phyloP scores from a whole-genome alignment of 2,797 vertebrate species.

The Epinephelus malabaricus region DNA sequence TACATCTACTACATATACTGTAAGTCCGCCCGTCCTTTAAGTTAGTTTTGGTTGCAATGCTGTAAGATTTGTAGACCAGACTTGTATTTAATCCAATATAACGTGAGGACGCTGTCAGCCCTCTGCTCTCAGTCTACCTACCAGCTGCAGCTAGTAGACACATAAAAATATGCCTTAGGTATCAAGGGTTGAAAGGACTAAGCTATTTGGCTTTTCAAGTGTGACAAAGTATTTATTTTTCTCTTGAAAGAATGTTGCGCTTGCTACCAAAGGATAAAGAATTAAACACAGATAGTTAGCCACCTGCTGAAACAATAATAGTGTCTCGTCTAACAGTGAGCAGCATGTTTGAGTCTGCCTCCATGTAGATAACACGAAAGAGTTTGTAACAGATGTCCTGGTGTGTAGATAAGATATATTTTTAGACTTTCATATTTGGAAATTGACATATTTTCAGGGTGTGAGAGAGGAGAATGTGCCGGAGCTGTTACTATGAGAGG shows the following conservation, averaged over 20 bases:
- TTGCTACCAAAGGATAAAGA: conserved; percentile 92
- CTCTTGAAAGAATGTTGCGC: conserved; percentile 85
- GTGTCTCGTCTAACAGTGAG: conserved; percentile 16
- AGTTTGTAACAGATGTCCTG: conserved; percentile 70
- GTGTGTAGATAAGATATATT: conserved; percentile 81
- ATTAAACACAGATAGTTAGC: conserved; percentile 11
- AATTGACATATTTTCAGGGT: conserved; percentile 83
- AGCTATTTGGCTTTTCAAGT: conserved; percentile 78
- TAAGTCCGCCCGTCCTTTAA: not conserved
- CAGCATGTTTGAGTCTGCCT: conserved; percentile 56
- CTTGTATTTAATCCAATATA: conserved; percentile 11
- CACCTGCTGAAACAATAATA: conserved; percentile 30
- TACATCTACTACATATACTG: not conserved
- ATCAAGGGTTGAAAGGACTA: conserved; percentile 71
- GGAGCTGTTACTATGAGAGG: conserved; percentile 76
- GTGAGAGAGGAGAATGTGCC: conserved; percentile 80
- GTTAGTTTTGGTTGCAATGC: not conserved
- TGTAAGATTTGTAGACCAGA: not conserved
- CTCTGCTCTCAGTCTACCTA: conserved; percentile 23
- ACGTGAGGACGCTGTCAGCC: not conserved
- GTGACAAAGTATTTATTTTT: conserved; percentile 89
- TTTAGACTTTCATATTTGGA: conserved; percentile 84
- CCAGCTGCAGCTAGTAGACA: conserved; percentile 76
- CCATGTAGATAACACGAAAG: conserved; percentile 60
- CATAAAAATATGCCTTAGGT: conserved; percentile 85